phyloP scores from a whole-genome alignment of 2,888 invertebrate genomes.

The Lasioglossum morio region DNA sequence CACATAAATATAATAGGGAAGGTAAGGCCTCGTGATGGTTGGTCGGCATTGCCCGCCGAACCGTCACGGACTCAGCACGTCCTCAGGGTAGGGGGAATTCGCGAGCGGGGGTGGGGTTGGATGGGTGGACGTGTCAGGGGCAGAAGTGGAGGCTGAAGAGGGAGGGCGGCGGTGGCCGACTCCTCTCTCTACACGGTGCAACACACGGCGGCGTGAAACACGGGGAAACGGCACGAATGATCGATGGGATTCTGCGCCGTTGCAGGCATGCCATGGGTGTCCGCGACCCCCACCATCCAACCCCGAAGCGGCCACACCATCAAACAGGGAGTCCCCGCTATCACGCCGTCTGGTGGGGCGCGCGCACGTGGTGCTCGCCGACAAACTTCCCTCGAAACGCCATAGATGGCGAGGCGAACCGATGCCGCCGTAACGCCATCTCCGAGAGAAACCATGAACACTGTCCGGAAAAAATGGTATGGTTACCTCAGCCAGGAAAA shows the following conservation, averaged over 20 bases:
- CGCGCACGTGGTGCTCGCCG: conserved; percentile 56
- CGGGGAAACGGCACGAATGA: conserved; percentile 83
- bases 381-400: conserved; percentile 61
- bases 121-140: conserved; percentile 74
- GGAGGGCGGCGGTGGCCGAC: conserved; percentile 64
- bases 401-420: conserved; percentile 76
- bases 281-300: conserved; percentile 70
- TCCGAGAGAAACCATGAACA: conserved; percentile 68
- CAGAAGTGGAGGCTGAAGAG: conserved; percentile 68
- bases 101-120: conserved; percentile 73
- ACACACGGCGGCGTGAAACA: conserved; percentile 82
- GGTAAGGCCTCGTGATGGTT: conserved; percentile 83
- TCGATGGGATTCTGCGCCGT: conserved; percentile 85
- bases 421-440: conserved; percentile 61
- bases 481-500: conserved; percentile 2
- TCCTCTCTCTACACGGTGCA: conserved; percentile 75
- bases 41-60: conserved; percentile 83
- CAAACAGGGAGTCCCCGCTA: conserved; percentile 53
- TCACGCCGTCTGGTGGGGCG: conserved; percentile 71
- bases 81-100: conserved; percentile 74
- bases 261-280: conserved; percentile 83
- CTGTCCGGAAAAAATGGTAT: conserved; percentile 47
- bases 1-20: conserved; percentile 84
- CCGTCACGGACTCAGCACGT: conserved; percentile 79
- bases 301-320: conserved; percentile 58